These are phyloP conservation scores for Labeo catla DNA, from an alignment of 2,113 vertebrate species.

Conservation along the genomic window DNA sequence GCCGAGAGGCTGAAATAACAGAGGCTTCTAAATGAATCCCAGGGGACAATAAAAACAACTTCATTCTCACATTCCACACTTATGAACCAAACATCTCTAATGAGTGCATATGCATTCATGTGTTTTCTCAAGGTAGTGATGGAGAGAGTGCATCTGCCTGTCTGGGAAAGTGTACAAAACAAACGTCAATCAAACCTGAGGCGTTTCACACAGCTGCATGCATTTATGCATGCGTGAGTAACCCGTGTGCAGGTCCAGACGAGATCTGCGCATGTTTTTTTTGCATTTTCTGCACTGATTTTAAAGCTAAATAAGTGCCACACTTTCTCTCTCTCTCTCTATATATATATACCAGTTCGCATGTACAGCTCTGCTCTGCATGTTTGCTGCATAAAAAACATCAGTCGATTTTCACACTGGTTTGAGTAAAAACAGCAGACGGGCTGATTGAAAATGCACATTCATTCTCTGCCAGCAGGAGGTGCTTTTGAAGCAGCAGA, in stretches of 20 bases:
- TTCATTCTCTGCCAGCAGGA: no score
- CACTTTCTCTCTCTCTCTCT: neutral
- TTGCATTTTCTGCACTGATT: neutral
- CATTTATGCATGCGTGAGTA: slow-evolving; percentile 30
- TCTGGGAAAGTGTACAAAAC: slow-evolving; percentile 32
- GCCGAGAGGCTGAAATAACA: slow-evolving; percentile 39
- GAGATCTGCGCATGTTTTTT: neutral
- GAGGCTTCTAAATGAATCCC: slow-evolving; percentile 19
- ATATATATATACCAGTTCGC: no score
- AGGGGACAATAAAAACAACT: slow-evolving; percentile 34
- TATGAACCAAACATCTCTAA: slow-evolving; percentile 40
- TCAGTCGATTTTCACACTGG: no score
- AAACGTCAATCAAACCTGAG: slow-evolving; percentile 24
- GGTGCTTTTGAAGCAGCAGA: no score
- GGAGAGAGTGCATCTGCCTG: slow-evolving; percentile 19
- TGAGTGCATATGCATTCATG: slow-evolving; percentile 5
- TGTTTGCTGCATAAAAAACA: no score
- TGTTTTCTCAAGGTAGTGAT: slow-evolving; percentile 34
- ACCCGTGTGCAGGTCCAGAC: neutral
- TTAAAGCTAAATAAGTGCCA: neutral
- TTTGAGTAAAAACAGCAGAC: no score
- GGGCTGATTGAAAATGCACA: no score
- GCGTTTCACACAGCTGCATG: slow-evolving; percentile 8
- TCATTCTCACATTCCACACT: slow-evolving; percentile 32
- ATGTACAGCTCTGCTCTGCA: no score